These are phyloP conservation scores for Caenorhabditis tropicalis DNA, from an alignment of 1,140 invertebrate genomes.

Conservation along the genomic window DNA sequence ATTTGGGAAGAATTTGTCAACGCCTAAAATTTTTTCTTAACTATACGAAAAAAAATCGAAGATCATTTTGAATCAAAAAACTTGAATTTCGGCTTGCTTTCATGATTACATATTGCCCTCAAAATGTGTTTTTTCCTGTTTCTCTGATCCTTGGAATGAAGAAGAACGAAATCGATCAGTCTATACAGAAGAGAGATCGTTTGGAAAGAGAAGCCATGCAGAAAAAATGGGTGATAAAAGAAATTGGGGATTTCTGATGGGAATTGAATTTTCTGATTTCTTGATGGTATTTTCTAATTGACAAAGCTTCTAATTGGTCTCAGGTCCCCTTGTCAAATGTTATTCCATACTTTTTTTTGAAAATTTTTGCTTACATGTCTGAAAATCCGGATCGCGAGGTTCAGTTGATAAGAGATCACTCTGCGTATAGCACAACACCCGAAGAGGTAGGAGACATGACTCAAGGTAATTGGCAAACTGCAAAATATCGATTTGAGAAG, in stretches of 20 bases:
- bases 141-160: neutral
- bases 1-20: constrained; percentile 50
- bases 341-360: too few relatives aligned
- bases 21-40: constrained; percentile 11
- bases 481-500: constrained; percentile 53
- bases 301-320: too few relatives aligned
- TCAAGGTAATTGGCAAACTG: constrained; percentile 70
- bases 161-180: too few relatives aligned
- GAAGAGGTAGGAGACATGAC: constrained; percentile 67
- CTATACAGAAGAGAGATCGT: too few relatives aligned
- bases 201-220: too few relatives aligned
- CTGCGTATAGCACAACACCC: constrained; percentile 69
- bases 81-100: neutral
- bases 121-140: neutral
- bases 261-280: too few relatives aligned
- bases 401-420: constrained; percentile 64
- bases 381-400: constrained; percentile 60
- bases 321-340: too few relatives aligned
- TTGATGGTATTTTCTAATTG: too few relatives aligned
- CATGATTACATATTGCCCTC: neutral
- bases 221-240: too few relatives aligned
- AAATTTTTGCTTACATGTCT: too few relatives aligned
- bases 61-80: neutral
- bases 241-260: too few relatives aligned
- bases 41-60: neutral